Evolutionary conservation across 2,113 vertebrate species (phyloP), one percentile per base, ranked within the genome.

Genomic region (Vulpes ferrilata): DNA sequence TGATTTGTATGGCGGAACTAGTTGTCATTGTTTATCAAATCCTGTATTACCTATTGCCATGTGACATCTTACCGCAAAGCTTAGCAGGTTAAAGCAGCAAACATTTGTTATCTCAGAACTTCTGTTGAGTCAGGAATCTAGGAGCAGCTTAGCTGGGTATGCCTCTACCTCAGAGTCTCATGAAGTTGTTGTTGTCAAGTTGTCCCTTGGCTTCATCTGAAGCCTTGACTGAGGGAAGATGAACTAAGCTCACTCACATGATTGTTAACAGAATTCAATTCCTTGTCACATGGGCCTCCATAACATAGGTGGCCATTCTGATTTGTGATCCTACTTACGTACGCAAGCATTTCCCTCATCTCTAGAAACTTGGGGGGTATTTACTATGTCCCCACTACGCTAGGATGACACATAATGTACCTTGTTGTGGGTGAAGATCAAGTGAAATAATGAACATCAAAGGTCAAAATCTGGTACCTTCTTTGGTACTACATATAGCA

Each of bases 31-130:
- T 92, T 92, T 92, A 67, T 55, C 35, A 22, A 95, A 65, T 22
- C 55, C 16, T 60, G 3, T 67, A 27, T 79, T 87, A 73, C 27
- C 38, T 80, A 20, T 78, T 62, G 53, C 22, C 62, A 13, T 62
- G 62, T 92, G 92, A 82, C 84, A 86, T 80, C 43, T 80, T 91
- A 81, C 3, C 32, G 38, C 74, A 86, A 93, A 97, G 38, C 7
- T 91, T 90, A 90, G 89, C 25, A 67, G 65, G 17, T 80, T 93
- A 76, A 95, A 97, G 78, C 32, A 96, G 43, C 51, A 86, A 90
- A 43, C 19, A 51, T 69, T 84, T 93, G 55, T 82, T 90, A n/a
- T 51, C 57, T 53, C 27, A 65, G 32, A 69, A 22, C 78, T 82
- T 81, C 53, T 92, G 48, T 74, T 74, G 43, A 73, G 57, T 67